Base-by-base conservation (phyloP, 2,888 invertebrate species). In the Xestia sexstrigata region DNA sequence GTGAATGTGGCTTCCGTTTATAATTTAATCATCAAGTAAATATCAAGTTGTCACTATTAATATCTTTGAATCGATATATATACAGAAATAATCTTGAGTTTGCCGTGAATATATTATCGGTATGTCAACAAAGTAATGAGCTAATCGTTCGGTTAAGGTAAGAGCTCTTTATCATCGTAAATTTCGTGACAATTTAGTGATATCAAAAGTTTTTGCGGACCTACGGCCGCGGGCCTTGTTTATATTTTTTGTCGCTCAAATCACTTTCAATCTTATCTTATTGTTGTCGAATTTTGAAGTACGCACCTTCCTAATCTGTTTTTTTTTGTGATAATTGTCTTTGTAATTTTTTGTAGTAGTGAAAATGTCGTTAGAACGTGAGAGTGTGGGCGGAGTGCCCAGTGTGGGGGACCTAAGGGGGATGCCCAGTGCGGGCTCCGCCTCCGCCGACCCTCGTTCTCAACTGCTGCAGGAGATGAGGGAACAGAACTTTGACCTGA, bases 401-500 rank as follows among this genome's bases (percentile, higher is more conserved):
- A 90, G 84, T 78, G 82, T 90, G 66, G 89, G 87, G n/a, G 82
- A 83, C 62, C 70, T 87, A 20, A 90, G 91, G 6, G 92, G 89
- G 72, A 81, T 90, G 76, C 84, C 91, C 2, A 82, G 83, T 49
- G 85, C 85, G 39, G 88, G 89, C 1, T 85, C 90, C 2, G 84
- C 91, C 6, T 90, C 94, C 66, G 91, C 96, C 60, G 98, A 98
- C 95, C 98, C 98, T 88, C 97, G 98, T 80, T 97, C 98, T 79
- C 98, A 98, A 90, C 97, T 99, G 77, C 96, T 98, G 85, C 98
- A 98, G 93, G 99, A 99, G 95, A 98, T 99, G 97, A 97, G 98
- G 86, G 97, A 98, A 89, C 99, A 99, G 94, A 99, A 99, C 95
- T 99, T 99, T 93, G 99, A 99, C 95, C 98, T 98, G 84, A 99